Evolutionary conservation across 1,140 invertebrate species (phyloP).

Genomic region (Tribolium castaneum): DNA sequence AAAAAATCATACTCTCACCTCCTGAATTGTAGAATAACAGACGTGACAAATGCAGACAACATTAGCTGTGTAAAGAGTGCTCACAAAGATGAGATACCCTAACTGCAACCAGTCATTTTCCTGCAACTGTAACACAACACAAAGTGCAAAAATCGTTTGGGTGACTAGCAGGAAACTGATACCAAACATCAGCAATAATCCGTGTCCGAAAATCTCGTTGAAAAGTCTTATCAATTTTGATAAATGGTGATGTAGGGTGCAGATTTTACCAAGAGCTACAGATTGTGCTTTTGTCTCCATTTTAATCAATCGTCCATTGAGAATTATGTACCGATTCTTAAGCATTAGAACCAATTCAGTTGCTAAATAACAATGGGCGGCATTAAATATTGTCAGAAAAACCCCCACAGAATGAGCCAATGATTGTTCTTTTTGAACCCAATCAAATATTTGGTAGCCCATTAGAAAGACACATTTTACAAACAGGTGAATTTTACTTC

Average conservation of each 20-base stretch:
- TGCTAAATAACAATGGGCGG: not conserved
- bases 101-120: not conserved
- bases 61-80: not conserved
- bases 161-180: not conserved
- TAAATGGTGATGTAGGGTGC: slow-evolving; percentile 18
- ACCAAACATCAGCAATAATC: not conserved
- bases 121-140: not conserved
- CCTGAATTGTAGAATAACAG: slow-evolving; percentile 19
- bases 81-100: not conserved
- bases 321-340: not conserved
- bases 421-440: not conserved
- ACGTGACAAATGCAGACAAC: not conserved
- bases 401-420: not conserved
- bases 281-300: not conserved
- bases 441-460: not conserved
- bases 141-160: not conserved
- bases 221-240: slow-evolving; percentile 13
- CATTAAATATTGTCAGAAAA: not conserved
- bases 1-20: not conserved
- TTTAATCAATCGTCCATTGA: not conserved
- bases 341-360: not conserved
- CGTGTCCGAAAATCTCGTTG: slow-evolving; percentile 8
- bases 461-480: not conserved
- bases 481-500: not conserved
- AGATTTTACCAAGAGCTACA: not conserved